Evolutionary conservation across 2,888 invertebrate genomes (phyloP).

Genomic region (Atrina japonica): DNA sequence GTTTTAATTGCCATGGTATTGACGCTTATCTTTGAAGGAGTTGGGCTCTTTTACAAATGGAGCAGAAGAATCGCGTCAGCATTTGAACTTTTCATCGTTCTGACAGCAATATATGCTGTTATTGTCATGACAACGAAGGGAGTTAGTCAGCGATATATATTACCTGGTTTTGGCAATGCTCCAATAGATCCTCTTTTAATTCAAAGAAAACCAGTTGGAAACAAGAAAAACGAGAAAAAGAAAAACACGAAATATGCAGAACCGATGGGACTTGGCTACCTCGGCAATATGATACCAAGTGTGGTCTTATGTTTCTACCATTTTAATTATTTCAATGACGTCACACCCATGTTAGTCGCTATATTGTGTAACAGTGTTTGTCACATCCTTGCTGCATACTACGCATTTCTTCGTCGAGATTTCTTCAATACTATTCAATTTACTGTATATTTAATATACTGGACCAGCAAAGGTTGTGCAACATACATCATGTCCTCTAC

Average conservation of each 20-base stretch:
- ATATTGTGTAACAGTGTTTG: slow-evolving; percentile 55
- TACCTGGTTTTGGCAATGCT: slow-evolving; percentile 68
- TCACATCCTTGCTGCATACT: slow-evolving; percentile 59
- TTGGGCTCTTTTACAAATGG: slow-evolving; percentile 61
- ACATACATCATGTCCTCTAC: slow-evolving; percentile 38
- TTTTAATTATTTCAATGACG: slow-evolving; percentile 61
- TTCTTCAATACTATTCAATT: slow-evolving; percentile 61
- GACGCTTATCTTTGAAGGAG: slow-evolving; percentile 62
- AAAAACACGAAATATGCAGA: slow-evolving; percentile 67
- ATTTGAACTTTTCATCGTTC: slow-evolving; percentile 62
- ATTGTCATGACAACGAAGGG: slow-evolving; percentile 67
- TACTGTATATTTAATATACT: slow-evolving; percentile 58
- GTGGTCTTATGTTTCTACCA: slow-evolving; percentile 60
- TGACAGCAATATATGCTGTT: slow-evolving; percentile 61
- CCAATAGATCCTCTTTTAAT: slow-evolving; percentile 61
- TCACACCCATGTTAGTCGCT: slow-evolving; percentile 57
- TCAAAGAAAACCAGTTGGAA: slow-evolving; percentile 50
- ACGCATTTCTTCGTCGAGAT: slow-evolving; percentile 63
- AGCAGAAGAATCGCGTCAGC: slow-evolving; percentile 61
- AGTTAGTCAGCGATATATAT: slow-evolving; percentile 64
- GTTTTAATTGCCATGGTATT: slow-evolving; percentile 60
- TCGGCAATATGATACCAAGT: slow-evolving; percentile 65
- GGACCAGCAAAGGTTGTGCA: slow-evolving; percentile 52
- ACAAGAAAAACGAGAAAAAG: slow-evolving; percentile 57
- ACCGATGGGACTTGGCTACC: slow-evolving; percentile 67